Base-by-base conservation (phyloP, 2,113 vertebrate genomes). In the Festucalex cinctus region DNA sequence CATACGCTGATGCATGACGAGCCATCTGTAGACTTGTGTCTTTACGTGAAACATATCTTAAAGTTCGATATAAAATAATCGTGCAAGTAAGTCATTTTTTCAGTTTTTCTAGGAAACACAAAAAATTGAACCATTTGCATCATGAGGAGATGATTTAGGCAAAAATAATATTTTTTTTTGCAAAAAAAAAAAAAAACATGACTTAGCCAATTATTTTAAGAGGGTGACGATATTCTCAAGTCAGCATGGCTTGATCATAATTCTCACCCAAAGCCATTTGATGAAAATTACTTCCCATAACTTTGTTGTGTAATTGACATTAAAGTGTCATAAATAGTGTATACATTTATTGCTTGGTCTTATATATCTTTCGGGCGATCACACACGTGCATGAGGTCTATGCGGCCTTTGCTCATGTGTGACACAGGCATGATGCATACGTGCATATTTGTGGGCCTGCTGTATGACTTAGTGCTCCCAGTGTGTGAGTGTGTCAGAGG, bases 401-500 rank as follows among this genome's bases (percentile, higher is more conserved):
- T 36, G 26, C 44, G 64, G 62, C 36, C 58, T 57, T 37, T 36
- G 76, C 76, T 36, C n/a, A 48, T 51, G 43, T 65, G 74, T 71
- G 78, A 79, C 77, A 82, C 48, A 56, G 72, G 71, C 78, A 68
- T 75, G 69, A 69, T 75, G 69, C 17, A 43, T 79, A 68, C 12
- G 65, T 75, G 73, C 62, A 67, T 70, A 56, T 46, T 65, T 83
- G 66, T 77, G 66, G 74, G 79, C 67, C 78, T 83, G 83, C 75
- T 85, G 83, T 77, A 80, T 91, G 85, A 88, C 73, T 88, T 87
- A 83, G 83, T 83, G 84, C 82, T 76, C 82, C 77, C 69, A 66
- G 70, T 85, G 83, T 89, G 83, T 84, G 85, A 84, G 85, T 83
- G 85, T 88, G 85, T 82, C 83, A 87, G 85, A 84, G 80, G 85